A percentile compares a stretch with the other conserved stretches of the same genome.
Evolutionary conservation across 2,888 invertebrate species (phyloP).

Genomic region (Ryuthela nishihirai): DNA sequence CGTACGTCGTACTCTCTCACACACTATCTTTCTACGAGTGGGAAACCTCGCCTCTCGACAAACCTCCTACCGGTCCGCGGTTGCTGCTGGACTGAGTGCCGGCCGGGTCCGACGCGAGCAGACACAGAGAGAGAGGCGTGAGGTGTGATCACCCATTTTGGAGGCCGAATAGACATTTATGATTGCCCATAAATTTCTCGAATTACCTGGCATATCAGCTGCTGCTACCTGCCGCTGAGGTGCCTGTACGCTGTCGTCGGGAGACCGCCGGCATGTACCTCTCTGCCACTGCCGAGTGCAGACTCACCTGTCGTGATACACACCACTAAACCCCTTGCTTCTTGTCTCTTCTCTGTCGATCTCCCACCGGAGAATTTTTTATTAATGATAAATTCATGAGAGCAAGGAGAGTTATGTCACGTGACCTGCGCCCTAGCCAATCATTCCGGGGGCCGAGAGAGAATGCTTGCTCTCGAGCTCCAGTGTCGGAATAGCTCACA

Average conservation of each 20-base stretch:
- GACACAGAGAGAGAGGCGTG: conserved; percentile 16
- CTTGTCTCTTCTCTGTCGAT: conserved; percentile 24
- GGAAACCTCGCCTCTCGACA: too few species aligned
- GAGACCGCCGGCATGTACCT: conserved; percentile 3
- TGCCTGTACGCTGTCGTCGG: conserved; percentile 1
- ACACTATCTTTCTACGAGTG: too few species aligned
- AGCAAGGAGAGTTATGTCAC: conserved; percentile 20
- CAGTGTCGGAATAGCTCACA: too few species aligned
- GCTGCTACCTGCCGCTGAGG: conserved; percentile 25
- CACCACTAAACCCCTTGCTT: too few species aligned
- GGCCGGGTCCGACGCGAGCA: too few species aligned
- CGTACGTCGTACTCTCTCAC: too few species aligned
- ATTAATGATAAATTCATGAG: conserved; percentile 31
- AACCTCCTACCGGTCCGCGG: too few species aligned
- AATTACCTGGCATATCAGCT: conserved; percentile 39
- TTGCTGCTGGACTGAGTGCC: too few species aligned
- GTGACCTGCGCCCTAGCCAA: conserved; percentile 25
- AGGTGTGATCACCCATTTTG: conserved; percentile 13
- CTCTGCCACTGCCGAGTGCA: too few species aligned
- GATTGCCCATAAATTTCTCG: conserved; percentile 38
- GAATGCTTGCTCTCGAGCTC: too few species aligned
- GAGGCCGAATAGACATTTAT: conserved; percentile 29
- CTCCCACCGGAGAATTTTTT: conserved; percentile 18
- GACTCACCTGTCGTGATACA: too few species aligned
- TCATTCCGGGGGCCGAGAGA: conserved; percentile 12